These are phyloP conservation scores for Spongilla lacustris DNA, from an alignment of 37 sponge, comb jelly and placozoan genomes.

Conservation along the genomic window DNA sequence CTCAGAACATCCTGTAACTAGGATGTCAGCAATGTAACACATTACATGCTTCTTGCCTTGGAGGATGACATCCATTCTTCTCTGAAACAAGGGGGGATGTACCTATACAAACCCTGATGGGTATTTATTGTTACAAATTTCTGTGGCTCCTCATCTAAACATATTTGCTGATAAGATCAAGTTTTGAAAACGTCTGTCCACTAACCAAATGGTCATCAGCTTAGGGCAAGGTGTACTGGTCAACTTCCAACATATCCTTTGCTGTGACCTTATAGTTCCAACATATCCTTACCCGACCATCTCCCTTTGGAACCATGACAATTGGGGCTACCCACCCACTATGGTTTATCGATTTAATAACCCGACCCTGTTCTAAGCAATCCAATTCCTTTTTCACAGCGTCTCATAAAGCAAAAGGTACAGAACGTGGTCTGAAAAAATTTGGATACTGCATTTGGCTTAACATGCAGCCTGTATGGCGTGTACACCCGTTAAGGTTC, in stretches of 20 bases:
- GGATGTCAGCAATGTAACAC: slow-evolving; percentile 23
- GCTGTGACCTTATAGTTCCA: slow-evolving; percentile 41
- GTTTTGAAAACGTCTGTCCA: slow-evolving; percentile 44
- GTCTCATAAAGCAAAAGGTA: slow-evolving; percentile 25
- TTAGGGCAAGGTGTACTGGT: slow-evolving; percentile 36
- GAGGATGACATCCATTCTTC: slow-evolving; percentile 1
- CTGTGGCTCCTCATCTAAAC: slow-evolving; percentile 18
- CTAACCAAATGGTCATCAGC: slow-evolving; percentile 26
- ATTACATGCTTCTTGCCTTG: slow-evolving; percentile 3
- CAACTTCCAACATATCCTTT: slow-evolving; percentile 25
- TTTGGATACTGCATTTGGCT: slow-evolving; percentile 21
- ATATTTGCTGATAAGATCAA: slow-evolving; percentile 43
- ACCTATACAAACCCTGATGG: slow-evolving; percentile 40
- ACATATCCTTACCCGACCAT: slow-evolving; percentile 21
- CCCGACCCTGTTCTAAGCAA: slow-evolving; percentile 30
- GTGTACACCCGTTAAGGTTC: not conserved
- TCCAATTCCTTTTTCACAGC: slow-evolving; percentile 24
- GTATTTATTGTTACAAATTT: slow-evolving; percentile 36
- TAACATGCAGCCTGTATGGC: slow-evolving; percentile 21
- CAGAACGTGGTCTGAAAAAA: slow-evolving; percentile 20
- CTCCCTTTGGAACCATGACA: slow-evolving; percentile 49
- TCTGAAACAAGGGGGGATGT: not conserved
- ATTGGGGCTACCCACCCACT: slow-evolving; percentile 65
- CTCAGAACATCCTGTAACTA: slow-evolving; percentile 18
- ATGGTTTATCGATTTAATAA: slow-evolving; percentile 9